Evolutionary conservation across 2,113 vertebrate species (phyloP).

Genomic region (Acrocephalus kingi): DNA sequence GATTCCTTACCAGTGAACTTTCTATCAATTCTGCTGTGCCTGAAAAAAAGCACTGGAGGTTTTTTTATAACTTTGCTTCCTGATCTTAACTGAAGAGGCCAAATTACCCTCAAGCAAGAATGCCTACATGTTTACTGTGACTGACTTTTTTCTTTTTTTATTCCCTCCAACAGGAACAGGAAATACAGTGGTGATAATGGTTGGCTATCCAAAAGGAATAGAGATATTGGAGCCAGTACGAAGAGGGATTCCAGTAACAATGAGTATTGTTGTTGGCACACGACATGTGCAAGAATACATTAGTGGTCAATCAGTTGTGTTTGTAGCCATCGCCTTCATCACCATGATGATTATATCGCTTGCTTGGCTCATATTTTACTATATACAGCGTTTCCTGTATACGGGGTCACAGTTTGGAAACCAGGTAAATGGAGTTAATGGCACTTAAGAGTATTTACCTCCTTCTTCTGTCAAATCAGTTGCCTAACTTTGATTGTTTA

Average conservation of each 20-base stretch:
- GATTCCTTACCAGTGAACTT: not conserved
- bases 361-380: constrained; percentile 83
- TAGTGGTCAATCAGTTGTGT: constrained; percentile 79
- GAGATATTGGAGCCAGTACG: constrained; percentile 78
- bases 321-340: constrained; percentile 82
- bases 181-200: constrained; percentile 81
- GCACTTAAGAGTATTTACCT: not conserved
- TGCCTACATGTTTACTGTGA: not conserved
- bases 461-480: not conserved
- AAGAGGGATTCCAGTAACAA: constrained; percentile 77
- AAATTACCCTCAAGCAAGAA: not conserved
- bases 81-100: not conserved
- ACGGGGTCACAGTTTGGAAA: constrained; percentile 79
- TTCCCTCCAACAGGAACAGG: constrained; percentile 71
- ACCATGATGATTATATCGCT: constrained; percentile 83
- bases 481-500: not conserved
- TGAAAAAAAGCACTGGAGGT: not conserved
- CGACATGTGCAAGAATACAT: constrained; percentile 76
- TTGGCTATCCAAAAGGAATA: constrained; percentile 80
- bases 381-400: constrained; percentile 81
- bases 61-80: not conserved
- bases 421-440: constrained; percentile 72
- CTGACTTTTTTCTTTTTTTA: not conserved
- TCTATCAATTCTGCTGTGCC: not conserved
- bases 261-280: constrained; percentile 75